Base-by-base conservation (phyloP, 2,888 invertebrate species). In the Meloe dianella region DNA sequence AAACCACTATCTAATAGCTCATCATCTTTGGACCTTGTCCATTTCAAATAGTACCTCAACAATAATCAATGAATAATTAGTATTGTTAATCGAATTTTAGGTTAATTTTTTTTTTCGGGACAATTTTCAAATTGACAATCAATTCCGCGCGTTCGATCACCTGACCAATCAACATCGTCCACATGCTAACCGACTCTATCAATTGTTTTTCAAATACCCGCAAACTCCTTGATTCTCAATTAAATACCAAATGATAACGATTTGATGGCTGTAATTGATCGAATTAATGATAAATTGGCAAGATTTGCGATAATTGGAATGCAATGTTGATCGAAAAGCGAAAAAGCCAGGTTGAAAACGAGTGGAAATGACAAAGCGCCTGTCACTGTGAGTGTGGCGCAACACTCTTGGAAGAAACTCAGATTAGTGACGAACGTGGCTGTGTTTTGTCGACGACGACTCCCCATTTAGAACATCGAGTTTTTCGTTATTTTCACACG, bases 81-180 rank as follows among this genome's bases (percentile, higher is more conserved):
- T 3, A 27, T 27, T 27, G 17, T 17, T 41, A 2, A 41, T 12
- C 3, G 6, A 35, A 9, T 10, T 14, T 14, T 1, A 41, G 10
- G 6, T 12, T 6, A n/a, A 38, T n/a, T 0, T 2, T 6, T 17
- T 41, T 41, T 41, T 7, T 41, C 7, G n/a, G n/a, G n/a, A 20
- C 70, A 71, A 3, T 5, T 68, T 61, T 57, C 57, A 58, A 22
- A 60, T n/a, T 64, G 38, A 65, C 47, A 57, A 41, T 60, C 60
- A 61, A 66, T 69, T 69, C 71, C 73, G 71, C 68, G 66, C 66
- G 63, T 47, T 35, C 14, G 57, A 57, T 65, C 74, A 73, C 71
- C 72, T 74, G 69, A 67, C 86, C 86, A 86, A 86, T 86, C 75
- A 76, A 73, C 69, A 77, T 68, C 78, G 76, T 86, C 85, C 86